Conservation (phyloP, 2,888 invertebrate species). For the Drosophila silvestris region DNA sequence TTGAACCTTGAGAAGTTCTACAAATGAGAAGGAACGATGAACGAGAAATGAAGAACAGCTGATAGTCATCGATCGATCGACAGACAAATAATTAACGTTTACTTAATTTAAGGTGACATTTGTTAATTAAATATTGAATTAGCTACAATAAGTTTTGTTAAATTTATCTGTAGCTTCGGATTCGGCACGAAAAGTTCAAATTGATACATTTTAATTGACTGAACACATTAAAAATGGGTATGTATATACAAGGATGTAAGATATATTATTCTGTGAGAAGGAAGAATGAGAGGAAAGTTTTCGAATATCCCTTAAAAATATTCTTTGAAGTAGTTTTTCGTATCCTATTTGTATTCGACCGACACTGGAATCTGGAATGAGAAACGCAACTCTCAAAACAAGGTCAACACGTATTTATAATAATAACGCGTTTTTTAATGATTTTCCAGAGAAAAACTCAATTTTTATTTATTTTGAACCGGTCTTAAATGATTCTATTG, state of each 20-base stretch:
- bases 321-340: neutral
- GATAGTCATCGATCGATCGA: constrained; percentile 37
- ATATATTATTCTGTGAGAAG: neutral
- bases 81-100: constrained; percentile 34
- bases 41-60: constrained; percentile 19
- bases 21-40: constrained; percentile 3
- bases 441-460: neutral
- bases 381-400: neutral
- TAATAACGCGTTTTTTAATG: neutral
- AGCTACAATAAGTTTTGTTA: neutral
- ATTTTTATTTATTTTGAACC: neutral
- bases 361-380: neutral
- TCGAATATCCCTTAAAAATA: neutral
- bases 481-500: neutral
- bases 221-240: neutral
- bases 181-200: neutral
- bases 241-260: no score
- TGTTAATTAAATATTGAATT: neutral
- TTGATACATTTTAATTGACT: neutral
- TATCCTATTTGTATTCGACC: neutral
- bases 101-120: constrained; percentile 19
- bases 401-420: neutral
- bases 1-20: constrained; percentile 13
- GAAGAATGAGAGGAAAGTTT: neutral
- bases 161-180: neutral